phyloP scores from a whole-genome alignment of 2,113 vertebrate genomes.

The Laticauda laticaudata region DNA sequence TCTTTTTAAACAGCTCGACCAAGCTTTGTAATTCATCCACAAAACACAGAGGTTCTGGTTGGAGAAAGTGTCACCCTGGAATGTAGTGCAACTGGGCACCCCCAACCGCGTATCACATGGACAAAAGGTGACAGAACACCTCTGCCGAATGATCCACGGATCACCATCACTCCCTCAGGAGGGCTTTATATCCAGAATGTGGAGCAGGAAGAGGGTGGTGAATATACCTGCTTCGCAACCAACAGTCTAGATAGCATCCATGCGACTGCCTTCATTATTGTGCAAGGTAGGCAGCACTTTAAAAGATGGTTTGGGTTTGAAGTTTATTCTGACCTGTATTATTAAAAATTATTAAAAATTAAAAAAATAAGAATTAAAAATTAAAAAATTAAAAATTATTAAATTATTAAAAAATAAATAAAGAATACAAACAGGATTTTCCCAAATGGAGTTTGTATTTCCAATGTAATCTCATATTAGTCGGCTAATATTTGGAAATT shows the following conservation, averaged over 20 bases:
- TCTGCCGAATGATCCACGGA: slow-evolving; percentile 83
- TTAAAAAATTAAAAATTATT: too few relatives aligned
- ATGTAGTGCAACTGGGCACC: slow-evolving; percentile 93
- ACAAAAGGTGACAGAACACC: slow-evolving; percentile 86
- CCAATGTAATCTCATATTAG: not conserved
- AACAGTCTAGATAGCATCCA: slow-evolving; percentile 91
- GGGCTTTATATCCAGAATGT: slow-evolving; percentile 94
- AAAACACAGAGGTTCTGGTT: slow-evolving; percentile 95
- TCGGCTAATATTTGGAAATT: not conserved
- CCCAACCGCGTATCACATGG: slow-evolving; percentile 88
- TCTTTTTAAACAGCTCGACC: slow-evolving; percentile 79
- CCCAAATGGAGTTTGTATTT: not conserved
- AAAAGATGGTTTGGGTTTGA: not conserved
- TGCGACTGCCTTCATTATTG: slow-evolving; percentile 88
- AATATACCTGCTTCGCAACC: slow-evolving; percentile 92
- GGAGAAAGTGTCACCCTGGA: slow-evolving; percentile 96
- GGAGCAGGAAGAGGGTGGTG: slow-evolving; percentile 83
- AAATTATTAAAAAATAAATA: not conserved
- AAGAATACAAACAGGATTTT: not conserved
- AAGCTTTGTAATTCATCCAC: slow-evolving; percentile 95
- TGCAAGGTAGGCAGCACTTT: slow-evolving; percentile 80
- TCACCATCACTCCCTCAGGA: slow-evolving; percentile 88
- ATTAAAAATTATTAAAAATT: not conserved
- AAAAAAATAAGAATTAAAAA: too few relatives aligned
- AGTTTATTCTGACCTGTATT: not conserved